These are phyloP conservation scores for Scatophagus argus DNA, from an alignment of 2,113 vertebrate genomes.

Conservation along the genomic window DNA sequence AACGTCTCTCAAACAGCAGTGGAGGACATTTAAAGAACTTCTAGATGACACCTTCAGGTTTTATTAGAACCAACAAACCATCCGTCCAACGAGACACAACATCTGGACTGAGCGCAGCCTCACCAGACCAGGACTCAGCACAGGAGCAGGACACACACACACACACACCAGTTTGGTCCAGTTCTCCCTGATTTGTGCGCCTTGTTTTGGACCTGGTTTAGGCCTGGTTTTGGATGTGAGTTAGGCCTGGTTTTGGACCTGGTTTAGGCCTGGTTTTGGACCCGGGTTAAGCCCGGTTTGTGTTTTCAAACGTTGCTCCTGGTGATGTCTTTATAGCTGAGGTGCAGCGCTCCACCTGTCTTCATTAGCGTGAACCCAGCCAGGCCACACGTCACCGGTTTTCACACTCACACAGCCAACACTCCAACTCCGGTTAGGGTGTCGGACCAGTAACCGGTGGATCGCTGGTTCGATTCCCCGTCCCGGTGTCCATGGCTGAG, in stretches of 20 bases:
- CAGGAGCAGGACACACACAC: too few relatives aligned
- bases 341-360: too few relatives aligned
- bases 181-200: background rate
- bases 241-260: background rate
- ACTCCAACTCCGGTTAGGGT: too few relatives aligned
- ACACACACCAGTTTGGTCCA: too few relatives aligned
- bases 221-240: background rate
- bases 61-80: background rate
- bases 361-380: too few relatives aligned
- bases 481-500: too few relatives aligned
- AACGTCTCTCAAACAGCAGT: background rate
- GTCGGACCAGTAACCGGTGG: too few relatives aligned
- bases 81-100: background rate
- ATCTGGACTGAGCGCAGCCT: too few relatives aligned
- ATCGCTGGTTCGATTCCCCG: too few relatives aligned
- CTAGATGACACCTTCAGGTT: background rate
- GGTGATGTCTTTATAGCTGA: background rate
- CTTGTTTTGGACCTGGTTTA: background rate
- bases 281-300: too few relatives aligned
- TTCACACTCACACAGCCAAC: constrained; percentile 1
- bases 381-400: background rate
- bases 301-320: background rate
- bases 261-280: background rate
- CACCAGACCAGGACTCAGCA: too few relatives aligned
- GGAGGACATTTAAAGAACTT: constrained; percentile 1